These are phyloP conservation scores for Ephialtes manifestator DNA, from an alignment of 2,888 invertebrate species.

Conservation along the genomic window DNA sequence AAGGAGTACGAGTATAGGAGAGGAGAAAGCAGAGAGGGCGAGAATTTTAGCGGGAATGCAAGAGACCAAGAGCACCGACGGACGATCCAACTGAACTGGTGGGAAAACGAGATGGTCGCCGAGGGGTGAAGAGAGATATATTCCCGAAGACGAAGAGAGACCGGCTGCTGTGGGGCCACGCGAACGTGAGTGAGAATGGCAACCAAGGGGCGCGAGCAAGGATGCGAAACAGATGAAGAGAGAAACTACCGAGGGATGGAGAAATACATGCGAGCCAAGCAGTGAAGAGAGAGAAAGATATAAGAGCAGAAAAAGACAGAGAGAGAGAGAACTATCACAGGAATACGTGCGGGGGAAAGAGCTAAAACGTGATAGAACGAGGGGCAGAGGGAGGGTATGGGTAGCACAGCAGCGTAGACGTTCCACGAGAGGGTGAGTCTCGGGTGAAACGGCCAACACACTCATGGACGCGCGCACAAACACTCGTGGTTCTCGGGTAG, in stretches of 20 bases:
- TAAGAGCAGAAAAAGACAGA: not conserved
- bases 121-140: constrained; percentile 25
- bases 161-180: constrained; percentile 9
- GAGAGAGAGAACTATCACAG: constrained; percentile 26
- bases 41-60: constrained; percentile 63
- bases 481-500: constrained; percentile 55
- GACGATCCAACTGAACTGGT: constrained; percentile 23
- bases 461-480: constrained; percentile 53
- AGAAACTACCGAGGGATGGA: constrained; percentile 26
- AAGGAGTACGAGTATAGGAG: no score
- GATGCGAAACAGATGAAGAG: constrained; percentile 59
- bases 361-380: constrained; percentile 39
- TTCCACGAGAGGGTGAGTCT: constrained; percentile 60
- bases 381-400: constrained; percentile 23
- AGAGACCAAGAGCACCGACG: constrained; percentile 37
- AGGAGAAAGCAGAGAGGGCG: constrained; percentile 27
- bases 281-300: constrained; percentile 36
- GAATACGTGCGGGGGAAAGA: constrained; percentile 50
- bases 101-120: constrained; percentile 11
- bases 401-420: constrained; percentile 56
- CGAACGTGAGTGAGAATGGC: constrained; percentile 39
- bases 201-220: constrained; percentile 22
- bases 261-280: not conserved
- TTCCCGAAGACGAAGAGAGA: constrained; percentile 34
- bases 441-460: constrained; percentile 70